Conservation (phyloP, 2,797 vertebrate species). For the Sciurus carolinensis region DNA sequence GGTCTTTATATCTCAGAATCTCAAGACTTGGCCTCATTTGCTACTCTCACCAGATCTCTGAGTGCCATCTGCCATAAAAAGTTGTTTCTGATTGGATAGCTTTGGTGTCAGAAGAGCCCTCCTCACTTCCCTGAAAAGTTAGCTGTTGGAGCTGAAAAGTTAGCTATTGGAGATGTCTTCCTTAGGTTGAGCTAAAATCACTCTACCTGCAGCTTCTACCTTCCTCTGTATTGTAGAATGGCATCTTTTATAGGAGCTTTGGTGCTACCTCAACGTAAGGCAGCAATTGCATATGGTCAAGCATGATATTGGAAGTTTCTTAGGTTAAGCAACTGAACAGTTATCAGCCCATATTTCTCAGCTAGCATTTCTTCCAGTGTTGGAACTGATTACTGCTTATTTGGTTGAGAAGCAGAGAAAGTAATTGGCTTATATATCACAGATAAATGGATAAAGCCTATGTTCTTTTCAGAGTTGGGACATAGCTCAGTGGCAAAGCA, state of each 20-base stretch:
- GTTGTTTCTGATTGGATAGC: constrained; percentile 9
- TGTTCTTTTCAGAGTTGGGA: not conserved
- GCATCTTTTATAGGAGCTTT: not conserved
- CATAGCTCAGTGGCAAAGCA: not conserved
- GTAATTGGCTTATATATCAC: not conserved
- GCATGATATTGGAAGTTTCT: not conserved
- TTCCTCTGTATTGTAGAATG: not conserved
- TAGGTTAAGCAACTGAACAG: not conserved
- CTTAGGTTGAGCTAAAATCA: not conserved
- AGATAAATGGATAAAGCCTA: not conserved
- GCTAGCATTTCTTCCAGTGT: not conserved
- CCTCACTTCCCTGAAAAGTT: not conserved
- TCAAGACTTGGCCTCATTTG: constrained; percentile 1
- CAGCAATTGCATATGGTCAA: not conserved
- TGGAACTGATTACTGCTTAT: not conserved
- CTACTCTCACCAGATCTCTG: not conserved
- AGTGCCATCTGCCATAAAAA: not conserved
- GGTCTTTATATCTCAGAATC: constrained; percentile 19
- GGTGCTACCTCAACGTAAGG: not conserved
- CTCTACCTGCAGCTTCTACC: not conserved
- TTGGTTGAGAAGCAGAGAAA: constrained; percentile 20
- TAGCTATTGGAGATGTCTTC: not conserved
- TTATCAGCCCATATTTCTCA: not conserved
- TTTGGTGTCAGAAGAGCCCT: not conserved
- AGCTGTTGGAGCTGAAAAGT: not conserved